Conservation (phyloP, 1,140 invertebrate genomes). For the Dysdera silvatica region DNA sequence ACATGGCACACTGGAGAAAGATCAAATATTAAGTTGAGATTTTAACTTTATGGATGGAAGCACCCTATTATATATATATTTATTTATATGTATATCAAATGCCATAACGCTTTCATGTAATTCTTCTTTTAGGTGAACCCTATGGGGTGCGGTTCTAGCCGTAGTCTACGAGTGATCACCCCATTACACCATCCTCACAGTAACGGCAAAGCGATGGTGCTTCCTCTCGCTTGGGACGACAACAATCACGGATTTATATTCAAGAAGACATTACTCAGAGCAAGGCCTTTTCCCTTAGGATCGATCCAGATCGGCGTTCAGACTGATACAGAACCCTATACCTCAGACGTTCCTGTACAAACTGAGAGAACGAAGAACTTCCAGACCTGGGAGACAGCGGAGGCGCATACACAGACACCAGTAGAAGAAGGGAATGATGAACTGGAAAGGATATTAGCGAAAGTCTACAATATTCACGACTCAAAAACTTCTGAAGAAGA, state of each 20-base stretch:
- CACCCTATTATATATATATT: too few species aligned
- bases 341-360: conserved; percentile 4
- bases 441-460: conserved; percentile 17
- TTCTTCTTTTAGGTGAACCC: background rate
- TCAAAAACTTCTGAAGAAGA: background rate
- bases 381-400: too few species aligned
- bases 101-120: too few species aligned
- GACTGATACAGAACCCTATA: conserved; percentile 8
- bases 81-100: too few species aligned
- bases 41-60: too few species aligned
- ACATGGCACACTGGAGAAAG: too few species aligned
- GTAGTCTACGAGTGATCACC: conserved; percentile 17
- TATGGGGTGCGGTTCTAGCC: conserved; percentile 28
- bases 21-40: too few species aligned
- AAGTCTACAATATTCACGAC: conserved; percentile 3
- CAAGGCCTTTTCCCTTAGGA: conserved; percentile 14
- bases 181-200: background rate
- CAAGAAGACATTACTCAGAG: conserved; percentile 3
- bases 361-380: conserved; percentile 20
- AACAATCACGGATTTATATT: too few species aligned
- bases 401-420: conserved; percentile 14
- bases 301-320: conserved; percentile 9
- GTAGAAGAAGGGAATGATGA: conserved; percentile 13
- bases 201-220: conserved; percentile 19
- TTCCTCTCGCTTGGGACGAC: conserved; percentile 1